Evolutionary conservation across 2,888 invertebrate genomes (phyloP), one percentile per base, ranked within the genome.

Genomic region (Dynastes grantii): DNA sequence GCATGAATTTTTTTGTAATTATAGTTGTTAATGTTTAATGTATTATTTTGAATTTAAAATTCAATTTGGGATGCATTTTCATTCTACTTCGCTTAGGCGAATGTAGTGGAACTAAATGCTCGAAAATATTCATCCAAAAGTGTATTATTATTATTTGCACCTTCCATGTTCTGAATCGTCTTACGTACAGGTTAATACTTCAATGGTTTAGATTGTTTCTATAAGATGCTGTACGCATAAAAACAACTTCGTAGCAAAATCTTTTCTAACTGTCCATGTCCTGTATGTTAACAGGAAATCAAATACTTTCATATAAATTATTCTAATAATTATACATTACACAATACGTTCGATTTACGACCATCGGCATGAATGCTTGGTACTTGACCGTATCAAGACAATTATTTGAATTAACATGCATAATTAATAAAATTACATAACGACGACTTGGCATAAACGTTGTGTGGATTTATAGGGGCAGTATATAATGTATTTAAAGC

Each of bases 401-500:
- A 75, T 75, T 75, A 61, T 75, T 61, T 27, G 73, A 75, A 75
- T 75, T 61, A 75, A 75, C 73, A 75, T 75, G 73, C 73, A 63
- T 75, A 75, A 75, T 75, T 75, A 75, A 75, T 75, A 75, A 75
- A 45, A 61, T 75, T 75, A 58, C 73, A 22, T 58, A 73, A 73
- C 58, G 16, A 58, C 61, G 37, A 53, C 9, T 37, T 73, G 40
- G 53, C 13, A 61, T 45, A 75, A 11, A 53, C 51, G 29, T 9
- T 61, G 61, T 40, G 58, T 40, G 40, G 55, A 58, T 16, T 40
- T 61, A 75, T 11, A 75, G 22, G 61, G 40, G 61, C 45, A 6
- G 13, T 75, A 22, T 58, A 58, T 58, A 61, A 61, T 45, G 61
- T 63, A 75, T 61, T 49, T 75, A 75, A 75, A 63, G 63, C 61